These are phyloP conservation scores for Heliconius eleuchia DNA, from an alignment of 1,140 invertebrate species.

Conservation along the genomic window DNA sequence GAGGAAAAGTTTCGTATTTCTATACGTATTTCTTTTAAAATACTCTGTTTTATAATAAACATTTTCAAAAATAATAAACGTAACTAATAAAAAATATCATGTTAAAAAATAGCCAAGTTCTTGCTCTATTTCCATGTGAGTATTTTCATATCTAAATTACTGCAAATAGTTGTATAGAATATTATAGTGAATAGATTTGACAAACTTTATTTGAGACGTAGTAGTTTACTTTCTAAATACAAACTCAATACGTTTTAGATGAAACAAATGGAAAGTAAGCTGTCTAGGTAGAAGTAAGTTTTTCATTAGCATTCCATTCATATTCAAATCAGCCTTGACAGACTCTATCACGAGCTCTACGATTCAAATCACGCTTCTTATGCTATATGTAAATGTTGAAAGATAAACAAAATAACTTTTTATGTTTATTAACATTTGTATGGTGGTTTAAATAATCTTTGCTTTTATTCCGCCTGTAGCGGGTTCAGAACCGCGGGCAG, in stretches of 20 bases:
- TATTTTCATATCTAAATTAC: slow-evolving; percentile 1
- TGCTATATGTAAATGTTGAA: slow-evolving; percentile 25
- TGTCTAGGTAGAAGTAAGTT: slow-evolving; percentile 25
- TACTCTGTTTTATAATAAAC: no score
- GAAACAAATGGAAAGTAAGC: slow-evolving; percentile 6
- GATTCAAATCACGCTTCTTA: slow-evolving; percentile 34
- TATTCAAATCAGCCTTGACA: slow-evolving; percentile 35
- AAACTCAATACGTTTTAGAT: background rate
- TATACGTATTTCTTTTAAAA: no score
- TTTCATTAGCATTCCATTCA: slow-evolving; percentile 38
- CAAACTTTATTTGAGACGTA: background rate
- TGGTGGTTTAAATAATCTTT: background rate
- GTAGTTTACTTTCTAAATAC: background rate
- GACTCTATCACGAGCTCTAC: slow-evolving; percentile 32
- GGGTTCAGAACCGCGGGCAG: no score
- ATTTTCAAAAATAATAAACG: no score
- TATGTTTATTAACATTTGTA: background rate
- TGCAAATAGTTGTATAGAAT: background rate
- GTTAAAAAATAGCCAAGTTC: background rate
- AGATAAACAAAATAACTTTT: background rate
- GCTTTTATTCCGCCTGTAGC: no score
- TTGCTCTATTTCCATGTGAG: background rate
- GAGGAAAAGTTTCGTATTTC: no score
- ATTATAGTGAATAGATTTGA: background rate
- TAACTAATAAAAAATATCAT: background rate